phyloP scores from a whole-genome alignment of 2,888 invertebrate genomes.

The Lissonota sp. region DNA sequence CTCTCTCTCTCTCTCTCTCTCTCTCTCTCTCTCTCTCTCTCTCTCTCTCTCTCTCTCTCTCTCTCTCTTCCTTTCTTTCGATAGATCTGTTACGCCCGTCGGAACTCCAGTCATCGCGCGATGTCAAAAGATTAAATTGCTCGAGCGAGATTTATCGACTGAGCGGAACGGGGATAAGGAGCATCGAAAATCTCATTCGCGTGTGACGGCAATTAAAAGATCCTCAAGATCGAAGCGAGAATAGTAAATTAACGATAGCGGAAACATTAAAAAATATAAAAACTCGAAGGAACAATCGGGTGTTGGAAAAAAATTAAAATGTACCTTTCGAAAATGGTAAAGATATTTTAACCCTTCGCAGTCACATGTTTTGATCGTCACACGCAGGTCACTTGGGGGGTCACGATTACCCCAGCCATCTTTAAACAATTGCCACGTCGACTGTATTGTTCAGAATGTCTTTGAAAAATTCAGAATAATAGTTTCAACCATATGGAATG shows the following conservation, averaged over 20 bases:
- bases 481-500: no score
- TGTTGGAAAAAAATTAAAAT: not conserved
- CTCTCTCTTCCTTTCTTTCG: not conserved
- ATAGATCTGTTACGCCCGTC: constrained; percentile 8
- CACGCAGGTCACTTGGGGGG: no score
- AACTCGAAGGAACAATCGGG: not conserved
- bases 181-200: constrained; percentile 1
- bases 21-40: no score
- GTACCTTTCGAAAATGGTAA: not conserved
- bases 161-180: constrained; percentile 2
- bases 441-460: no score
- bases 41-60: no score
- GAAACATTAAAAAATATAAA: not conserved
- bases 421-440: no score
- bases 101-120: constrained; percentile 5
- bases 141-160: constrained; percentile 25
- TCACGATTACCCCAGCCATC: no score
- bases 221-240: not conserved
- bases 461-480: no score
- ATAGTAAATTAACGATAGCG: not conserved
- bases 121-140: constrained; percentile 49
- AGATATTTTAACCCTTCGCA: not conserved
- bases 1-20: no score
- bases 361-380: no score
- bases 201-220: not conserved